These are phyloP conservation scores for Acholoe squamosa DNA, from an alignment of 2,888 invertebrate species.

Conservation along the genomic window DNA sequence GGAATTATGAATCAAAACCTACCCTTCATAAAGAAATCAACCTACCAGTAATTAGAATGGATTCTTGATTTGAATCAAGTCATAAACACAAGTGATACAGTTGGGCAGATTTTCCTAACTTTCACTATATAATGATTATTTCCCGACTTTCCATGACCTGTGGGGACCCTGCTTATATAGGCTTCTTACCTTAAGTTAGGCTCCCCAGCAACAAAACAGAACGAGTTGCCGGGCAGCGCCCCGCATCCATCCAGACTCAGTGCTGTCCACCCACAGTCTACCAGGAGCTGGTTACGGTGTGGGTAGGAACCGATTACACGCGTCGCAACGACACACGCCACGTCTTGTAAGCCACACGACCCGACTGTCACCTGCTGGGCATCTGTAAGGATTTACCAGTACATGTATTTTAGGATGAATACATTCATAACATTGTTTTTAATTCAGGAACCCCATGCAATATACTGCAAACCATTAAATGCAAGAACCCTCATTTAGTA, in stretches of 20 bases:
- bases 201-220: slow-evolving; percentile 75
- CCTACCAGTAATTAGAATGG: no score
- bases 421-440: background rate
- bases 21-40: no score
- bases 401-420: background rate
- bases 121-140: no score
- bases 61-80: no score
- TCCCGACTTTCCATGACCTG: no score
- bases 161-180: no score
- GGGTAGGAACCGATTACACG: slow-evolving; percentile 80
- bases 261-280: slow-evolving; percentile 80
- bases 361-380: slow-evolving; percentile 75
- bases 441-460: no score
- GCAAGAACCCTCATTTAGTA: no score
- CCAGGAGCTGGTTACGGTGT: slow-evolving; percentile 74
- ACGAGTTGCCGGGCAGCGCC: slow-evolving; percentile 71
- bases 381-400: slow-evolving; percentile 72
- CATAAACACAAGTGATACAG: no score
- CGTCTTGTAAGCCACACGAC: slow-evolving; percentile 75
- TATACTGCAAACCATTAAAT: no score
- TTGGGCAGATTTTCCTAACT: no score
- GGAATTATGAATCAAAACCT: no score
- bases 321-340: slow-evolving; percentile 79
- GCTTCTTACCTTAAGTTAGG: slow-evolving; percentile 75
- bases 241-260: slow-evolving; percentile 76